Percentiles rank a stretch among this genome's conserved stretches.
Conservation (phyloP, 2,888 invertebrate genomes). For the Boloria selene region DNA sequence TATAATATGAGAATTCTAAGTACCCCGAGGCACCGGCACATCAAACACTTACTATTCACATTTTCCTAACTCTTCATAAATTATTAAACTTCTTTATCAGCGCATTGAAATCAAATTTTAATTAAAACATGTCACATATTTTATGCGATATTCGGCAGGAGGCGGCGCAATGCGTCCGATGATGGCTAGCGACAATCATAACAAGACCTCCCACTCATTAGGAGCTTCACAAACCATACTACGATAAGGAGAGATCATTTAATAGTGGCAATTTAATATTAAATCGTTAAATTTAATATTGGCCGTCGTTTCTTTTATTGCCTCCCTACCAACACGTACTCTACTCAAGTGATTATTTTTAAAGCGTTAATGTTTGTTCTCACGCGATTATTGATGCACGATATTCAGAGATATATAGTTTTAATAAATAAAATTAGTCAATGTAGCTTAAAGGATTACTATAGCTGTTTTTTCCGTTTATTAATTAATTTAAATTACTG, state of each 20-base stretch:
- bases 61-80: constrained; percentile 57
- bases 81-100: constrained; percentile 78
- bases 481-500: too few relatives aligned
- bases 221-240: constrained; percentile 43
- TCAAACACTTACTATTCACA: constrained; percentile 43
- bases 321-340: constrained; percentile 72
- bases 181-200: constrained; percentile 56
- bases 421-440: neutral
- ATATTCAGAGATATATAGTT: constrained; percentile 1
- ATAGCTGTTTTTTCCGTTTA: too few relatives aligned
- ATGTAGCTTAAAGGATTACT: too few relatives aligned
- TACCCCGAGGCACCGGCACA: constrained; percentile 57
- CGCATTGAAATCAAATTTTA: constrained; percentile 75
- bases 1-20: constrained; percentile 11
- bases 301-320: constrained; percentile 77
- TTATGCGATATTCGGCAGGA: constrained; percentile 77
- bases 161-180: constrained; percentile 68
- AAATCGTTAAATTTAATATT: constrained; percentile 82
- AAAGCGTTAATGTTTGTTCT: constrained; percentile 73
- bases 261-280: constrained; percentile 70
- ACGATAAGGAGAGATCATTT: constrained; percentile 53
- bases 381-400: constrained; percentile 64
- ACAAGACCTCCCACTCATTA: constrained; percentile 52
- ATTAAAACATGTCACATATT: constrained; percentile 81
- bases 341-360: constrained; percentile 69